Conservation (phyloP, 2,113 vertebrate species). For the Anoura caudifer region DNA sequence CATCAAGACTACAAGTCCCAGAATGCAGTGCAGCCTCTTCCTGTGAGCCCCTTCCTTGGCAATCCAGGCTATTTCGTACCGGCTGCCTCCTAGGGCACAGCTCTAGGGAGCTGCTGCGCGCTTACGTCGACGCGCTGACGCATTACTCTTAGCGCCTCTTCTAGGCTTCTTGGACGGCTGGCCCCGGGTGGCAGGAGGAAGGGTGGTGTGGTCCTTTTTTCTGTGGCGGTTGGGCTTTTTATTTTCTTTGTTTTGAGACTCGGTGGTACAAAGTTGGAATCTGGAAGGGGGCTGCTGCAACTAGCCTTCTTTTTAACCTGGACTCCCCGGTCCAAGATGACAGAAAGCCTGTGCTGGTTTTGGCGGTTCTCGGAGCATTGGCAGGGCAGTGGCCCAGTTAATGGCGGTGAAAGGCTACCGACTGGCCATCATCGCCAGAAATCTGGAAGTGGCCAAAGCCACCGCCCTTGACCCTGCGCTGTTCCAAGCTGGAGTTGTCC, state of each 20-base stretch:
- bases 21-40: neutral
- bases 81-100: rapidly evolving
- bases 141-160: rapidly evolving
- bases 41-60: rapidly evolving
- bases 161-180: rapidly evolving
- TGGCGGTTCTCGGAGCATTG: constrained; percentile 94
- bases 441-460: constrained; percentile 80
- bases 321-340: constrained; percentile 76
- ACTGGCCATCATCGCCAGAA: constrained; percentile 87
- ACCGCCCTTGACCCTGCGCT: constrained; percentile 71
- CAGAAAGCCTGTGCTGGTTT: constrained; percentile 87
- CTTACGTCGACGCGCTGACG: neutral
- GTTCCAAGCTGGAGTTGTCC: constrained; percentile 74
- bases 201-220: rapidly evolving
- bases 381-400: constrained; percentile 86
- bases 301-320: neutral
- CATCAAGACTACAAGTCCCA: constrained; percentile 49
- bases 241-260: too few relatives aligned
- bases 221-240: rapidly evolving
- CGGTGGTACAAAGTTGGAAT: neutral
- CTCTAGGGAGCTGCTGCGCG: neutral
- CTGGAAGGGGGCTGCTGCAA: neutral
- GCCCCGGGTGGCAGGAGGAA: rapidly evolving
- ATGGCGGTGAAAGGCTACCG: constrained; percentile 87
- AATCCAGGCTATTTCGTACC: rapidly evolving